Evolutionary conservation across 1,140 invertebrate species (phyloP), one percentile per base, ranked within the genome.

Genomic region (Megalopta genalis): DNA sequence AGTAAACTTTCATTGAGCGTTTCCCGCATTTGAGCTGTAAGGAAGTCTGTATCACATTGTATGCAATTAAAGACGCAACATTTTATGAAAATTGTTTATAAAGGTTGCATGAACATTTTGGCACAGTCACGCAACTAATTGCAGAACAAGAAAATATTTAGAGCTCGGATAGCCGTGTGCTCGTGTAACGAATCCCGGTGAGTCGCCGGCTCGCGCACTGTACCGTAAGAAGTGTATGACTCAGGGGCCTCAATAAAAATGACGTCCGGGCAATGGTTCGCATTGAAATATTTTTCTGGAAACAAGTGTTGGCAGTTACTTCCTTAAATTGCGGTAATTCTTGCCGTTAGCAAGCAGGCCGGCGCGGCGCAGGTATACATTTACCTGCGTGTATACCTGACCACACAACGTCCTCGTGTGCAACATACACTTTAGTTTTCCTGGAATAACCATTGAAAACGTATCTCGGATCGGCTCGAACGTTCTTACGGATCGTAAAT

Each of bases 341-440:
- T 27, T 52, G 25, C 16, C 37, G 42, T 60, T 49, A 9, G 16
- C 8, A 18, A 21, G 46, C 1, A 7, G 5, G 8, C n/a, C 60
- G 16, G 5, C 18, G 8, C 6, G 25, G 21, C 10, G 21, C 76
- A 54, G 42, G n/a, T 70, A 71, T 25, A 9, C 16, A 4, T 37
- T 16, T 71, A 77, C 59, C 76, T 42, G 76, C 46, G 16, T 39
- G 46, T 71, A 27, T 46, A 77, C 46, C 68, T 77, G 68, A 77
- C 68, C 68, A 27, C n/a, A 23, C 59, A 27, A 63, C 67, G 46
- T 65, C 46, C 62, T 75, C 73, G 73, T 60, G 73, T 76, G 32
- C 42, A 64, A 64, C 32, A 23, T 64, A 54, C 4, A 63, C 5
- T 21, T 12, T 1, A 5, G 14, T 9, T 63, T 64, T 62, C 27